Evolutionary conservation across 2,888 invertebrate genomes (phyloP), one percentile per base, ranked within the genome.

Genomic region (Hesperia comma): DNA sequence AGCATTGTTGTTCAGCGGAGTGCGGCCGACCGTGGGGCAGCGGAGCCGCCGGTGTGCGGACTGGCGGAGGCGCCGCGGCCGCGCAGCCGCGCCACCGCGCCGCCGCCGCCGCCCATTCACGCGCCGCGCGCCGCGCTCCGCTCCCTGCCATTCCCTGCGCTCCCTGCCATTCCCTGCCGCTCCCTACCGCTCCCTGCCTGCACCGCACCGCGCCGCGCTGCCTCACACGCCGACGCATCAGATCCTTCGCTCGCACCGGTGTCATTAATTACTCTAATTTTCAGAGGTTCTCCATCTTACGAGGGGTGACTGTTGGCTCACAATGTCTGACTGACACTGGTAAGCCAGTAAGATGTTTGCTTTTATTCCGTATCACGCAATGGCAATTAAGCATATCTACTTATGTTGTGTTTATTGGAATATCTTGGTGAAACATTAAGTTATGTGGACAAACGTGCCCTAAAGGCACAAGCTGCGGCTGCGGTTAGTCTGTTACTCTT

Each of bases 11-110:
- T 89, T 85, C 80, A 87, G 88, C 89, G 89, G 90, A 90, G 90
- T 90, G 91, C 90, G 90, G 91, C 90, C 90, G 90, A 88, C 89
- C 91, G 91, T 92, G 90, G 91, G 90, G 90, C 92, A 91, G 92
- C 91, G 90, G 90, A 88, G 92, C 92, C 92, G 92, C 92, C 91
- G 92, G 91, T 89, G 89, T 90, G 92, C 91, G 92, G 92, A 92
- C 92, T 92, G 91, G 86, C 90, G 85, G 84, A 85, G 84, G 76
- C 78, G 78, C 78, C 79, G 78, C 70, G 74, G 77, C 68, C 78
- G 78, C 77, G 78, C 81, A 77, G 79, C 74, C 80, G 82, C 83
- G 77, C 76, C 77, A 75, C 69, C 74, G 74, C 76, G 70, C 67
- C 69, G 71, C 62, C 74, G 75, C 74, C 74, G 80, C 79, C 83